Conservation (phyloP, 2,888 invertebrate species). For the Scaptomyza polygonia region DNA sequence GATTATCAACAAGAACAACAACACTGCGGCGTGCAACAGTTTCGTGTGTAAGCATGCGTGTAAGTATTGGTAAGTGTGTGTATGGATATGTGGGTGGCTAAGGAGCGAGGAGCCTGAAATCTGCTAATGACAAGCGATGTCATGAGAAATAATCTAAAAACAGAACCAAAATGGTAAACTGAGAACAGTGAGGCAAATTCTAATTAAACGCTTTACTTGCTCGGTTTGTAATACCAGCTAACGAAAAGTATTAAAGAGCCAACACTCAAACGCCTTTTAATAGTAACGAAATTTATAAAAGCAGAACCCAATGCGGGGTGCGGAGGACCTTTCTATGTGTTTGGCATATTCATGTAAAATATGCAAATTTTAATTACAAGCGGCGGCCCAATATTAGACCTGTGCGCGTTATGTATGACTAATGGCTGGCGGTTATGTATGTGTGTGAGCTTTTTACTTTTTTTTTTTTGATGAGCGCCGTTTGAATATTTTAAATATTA, state of each 20-base stretch:
- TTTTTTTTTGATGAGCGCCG: slow-evolving; percentile 26
- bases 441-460: not conserved
- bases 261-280: slow-evolving; percentile 26
- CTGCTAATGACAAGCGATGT: slow-evolving; percentile 27
- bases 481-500: slow-evolving; percentile 22
- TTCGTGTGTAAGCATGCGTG: slow-evolving; percentile 25
- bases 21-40: slow-evolving; percentile 66
- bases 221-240: slow-evolving; percentile 1
- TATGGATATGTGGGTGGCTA: slow-evolving; percentile 1
- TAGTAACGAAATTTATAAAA: slow-evolving; percentile 32
- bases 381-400: slow-evolving; percentile 53
- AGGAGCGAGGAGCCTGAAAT: slow-evolving; percentile 20
- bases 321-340: not conserved
- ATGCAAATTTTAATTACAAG: slow-evolving; percentile 73
- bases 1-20: slow-evolving; percentile 30
- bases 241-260: slow-evolving; percentile 12
- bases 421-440: slow-evolving; percentile 37
- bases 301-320: not conserved
- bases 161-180: slow-evolving; percentile 6
- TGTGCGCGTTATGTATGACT: slow-evolving; percentile 58
- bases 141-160: slow-evolving; percentile 37
- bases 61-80: slow-evolving; percentile 2
- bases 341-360: slow-evolving; percentile 49
- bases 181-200: slow-evolving; percentile 30
- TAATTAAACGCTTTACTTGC: slow-evolving; percentile 35